Evolutionary conservation across 1,140 invertebrate species (phyloP).

Genomic region (Linepithema humile): DNA sequence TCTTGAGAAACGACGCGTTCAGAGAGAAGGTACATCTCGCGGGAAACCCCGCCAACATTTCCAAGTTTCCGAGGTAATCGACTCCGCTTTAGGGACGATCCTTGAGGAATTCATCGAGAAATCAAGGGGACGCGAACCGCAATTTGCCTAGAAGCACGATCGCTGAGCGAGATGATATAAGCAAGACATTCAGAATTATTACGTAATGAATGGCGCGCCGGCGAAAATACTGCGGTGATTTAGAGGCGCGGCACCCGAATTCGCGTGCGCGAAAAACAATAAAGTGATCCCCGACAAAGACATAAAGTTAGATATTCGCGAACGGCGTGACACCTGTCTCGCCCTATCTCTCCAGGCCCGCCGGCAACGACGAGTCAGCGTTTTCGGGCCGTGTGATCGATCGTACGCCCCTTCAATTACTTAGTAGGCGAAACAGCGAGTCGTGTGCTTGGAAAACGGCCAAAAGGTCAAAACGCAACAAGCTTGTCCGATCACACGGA

Average conservation of each 20-base stretch:
- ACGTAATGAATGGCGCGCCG: neutral
- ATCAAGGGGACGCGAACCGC: neutral
- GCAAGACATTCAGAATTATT: neutral
- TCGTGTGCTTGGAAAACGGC: conserved; percentile 40
- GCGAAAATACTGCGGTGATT: neutral
- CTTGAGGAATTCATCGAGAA: neutral
- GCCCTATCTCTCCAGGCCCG: neutral
- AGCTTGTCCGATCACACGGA: conserved; percentile 1
- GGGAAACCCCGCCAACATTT: neutral
- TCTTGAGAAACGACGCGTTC: neutral
- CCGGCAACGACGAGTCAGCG: conserved; percentile 21
- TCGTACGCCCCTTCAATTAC: conserved; percentile 35
- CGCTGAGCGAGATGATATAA: neutral
- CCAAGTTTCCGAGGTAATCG: conserved; percentile 7
- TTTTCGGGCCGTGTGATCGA: conserved; percentile 38
- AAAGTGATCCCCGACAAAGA: neutral
- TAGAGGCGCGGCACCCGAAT: neutral
- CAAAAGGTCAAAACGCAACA: conserved; percentile 43
- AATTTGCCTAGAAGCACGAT: neutral
- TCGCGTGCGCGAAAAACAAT: neutral
- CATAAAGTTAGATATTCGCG: conserved; percentile 9
- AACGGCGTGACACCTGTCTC: conserved; percentile 6
- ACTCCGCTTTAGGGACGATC: neutral
- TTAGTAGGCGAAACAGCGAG: conserved; percentile 25
- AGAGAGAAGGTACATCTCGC: too few species aligned